A percentile compares a stretch with the other conserved stretches of the same genome.
Conservation (phyloP, 2,797 vertebrate species). For the Mormyrops boulengeri region DNA sequence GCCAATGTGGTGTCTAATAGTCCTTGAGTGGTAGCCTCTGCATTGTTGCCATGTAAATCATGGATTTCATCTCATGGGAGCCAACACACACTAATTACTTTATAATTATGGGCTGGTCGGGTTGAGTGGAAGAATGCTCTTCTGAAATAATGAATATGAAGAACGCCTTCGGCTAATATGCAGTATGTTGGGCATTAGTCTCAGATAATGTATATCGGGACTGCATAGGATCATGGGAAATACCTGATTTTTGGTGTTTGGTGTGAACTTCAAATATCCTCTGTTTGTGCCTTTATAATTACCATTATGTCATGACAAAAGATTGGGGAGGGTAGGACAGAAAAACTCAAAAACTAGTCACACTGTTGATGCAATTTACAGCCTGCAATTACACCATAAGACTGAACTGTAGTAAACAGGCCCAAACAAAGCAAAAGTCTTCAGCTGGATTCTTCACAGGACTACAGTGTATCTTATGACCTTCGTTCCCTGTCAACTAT, state of each 20-base stretch:
- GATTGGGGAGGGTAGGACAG: not conserved
- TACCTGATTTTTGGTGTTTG: not conserved
- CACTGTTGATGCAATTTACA: not conserved
- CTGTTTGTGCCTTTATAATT: not conserved
- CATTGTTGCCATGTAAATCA: not conserved
- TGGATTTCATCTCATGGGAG: not conserved
- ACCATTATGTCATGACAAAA: not conserved
- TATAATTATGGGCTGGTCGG: not conserved
- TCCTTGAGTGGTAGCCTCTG: not conserved
- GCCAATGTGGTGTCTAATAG: not conserved
- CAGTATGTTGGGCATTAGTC: not conserved
- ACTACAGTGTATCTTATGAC: not conserved
- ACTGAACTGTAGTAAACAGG: not conserved
- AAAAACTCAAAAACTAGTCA: not conserved
- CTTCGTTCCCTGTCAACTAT: not conserved
- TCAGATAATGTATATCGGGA: not conserved
- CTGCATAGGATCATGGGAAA: not conserved
- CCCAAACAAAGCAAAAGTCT: not conserved
- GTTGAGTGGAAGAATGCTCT: not conserved
- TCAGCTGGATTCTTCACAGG: not conserved
- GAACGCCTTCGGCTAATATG: not conserved
- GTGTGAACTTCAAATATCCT: not conserved
- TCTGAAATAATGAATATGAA: not conserved
- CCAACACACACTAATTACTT: not conserved
- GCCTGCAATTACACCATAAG: not conserved